Conservation (phyloP, 2,113 vertebrate genomes). For the Ovibos moschatus region DNA sequence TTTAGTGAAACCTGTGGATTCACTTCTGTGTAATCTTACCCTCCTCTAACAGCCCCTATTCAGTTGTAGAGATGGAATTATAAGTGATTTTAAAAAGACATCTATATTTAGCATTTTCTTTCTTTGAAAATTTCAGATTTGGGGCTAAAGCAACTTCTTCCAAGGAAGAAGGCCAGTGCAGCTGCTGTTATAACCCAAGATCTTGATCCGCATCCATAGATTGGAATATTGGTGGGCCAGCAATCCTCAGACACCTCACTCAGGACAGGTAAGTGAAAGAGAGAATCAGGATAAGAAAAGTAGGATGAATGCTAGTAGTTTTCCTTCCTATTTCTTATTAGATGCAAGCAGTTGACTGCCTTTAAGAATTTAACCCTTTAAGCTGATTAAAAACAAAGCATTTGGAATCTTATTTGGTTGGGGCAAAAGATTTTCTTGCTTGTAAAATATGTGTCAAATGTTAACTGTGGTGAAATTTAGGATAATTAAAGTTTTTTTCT, state of each 20-base stretch:
- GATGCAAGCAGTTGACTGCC: not conserved
- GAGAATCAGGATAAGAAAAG: not conserved
- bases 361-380: conserved; percentile 20
- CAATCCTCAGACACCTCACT: conserved; percentile 32
- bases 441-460: conserved; percentile 31
- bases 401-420: not conserved
- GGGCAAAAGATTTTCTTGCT: conserved; percentile 14
- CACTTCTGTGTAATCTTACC: not conserved
- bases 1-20: conserved; percentile 38
- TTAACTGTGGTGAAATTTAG: conserved; percentile 25
- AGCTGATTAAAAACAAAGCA: conserved; percentile 31
- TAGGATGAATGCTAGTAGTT: not conserved
- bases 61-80: not conserved
- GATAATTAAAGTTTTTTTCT: not conserved
- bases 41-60: not conserved
- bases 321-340: not conserved
- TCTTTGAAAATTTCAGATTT: conserved; percentile 61
- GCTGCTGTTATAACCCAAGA: not conserved
- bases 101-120: conserved; percentile 51
- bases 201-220: conserved; percentile 21
- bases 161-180: not conserved
- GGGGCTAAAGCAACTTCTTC: conserved; percentile 31
- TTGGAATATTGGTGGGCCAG: conserved; percentile 32
- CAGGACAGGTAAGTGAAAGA: conserved; percentile 58
- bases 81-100: not conserved